Conservation (phyloP, 1,140 invertebrate genomes). For the Apocrypta bakeri region DNA sequence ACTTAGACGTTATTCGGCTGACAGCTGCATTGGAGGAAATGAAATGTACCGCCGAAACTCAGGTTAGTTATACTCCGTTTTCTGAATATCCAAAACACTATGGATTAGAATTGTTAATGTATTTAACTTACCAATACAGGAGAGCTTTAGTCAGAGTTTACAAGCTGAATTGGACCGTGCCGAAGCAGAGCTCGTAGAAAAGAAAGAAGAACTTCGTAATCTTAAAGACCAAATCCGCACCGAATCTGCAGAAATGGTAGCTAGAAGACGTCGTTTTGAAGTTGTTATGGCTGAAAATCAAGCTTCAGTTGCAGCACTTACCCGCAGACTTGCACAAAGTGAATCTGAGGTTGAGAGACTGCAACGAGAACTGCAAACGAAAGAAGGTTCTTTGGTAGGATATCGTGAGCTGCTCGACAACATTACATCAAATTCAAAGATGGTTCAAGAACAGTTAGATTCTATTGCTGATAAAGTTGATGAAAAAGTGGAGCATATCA, state of each 20-base stretch:
- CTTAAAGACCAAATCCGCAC: conserved; percentile 69
- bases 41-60: conserved; percentile 66
- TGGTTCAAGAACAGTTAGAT: conserved; percentile 63
- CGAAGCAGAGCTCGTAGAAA: conserved; percentile 67
- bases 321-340: conserved; percentile 64
- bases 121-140: conserved; percentile 56
- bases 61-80: conserved; percentile 54
- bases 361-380: conserved; percentile 62
- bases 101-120: not conserved
- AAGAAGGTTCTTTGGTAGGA: conserved; percentile 60
- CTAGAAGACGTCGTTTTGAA: conserved; percentile 65
- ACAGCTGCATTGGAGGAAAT: conserved; percentile 62
- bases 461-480: conserved; percentile 62
- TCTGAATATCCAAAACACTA: no score
- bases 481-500: conserved; percentile 59
- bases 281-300: conserved; percentile 70
- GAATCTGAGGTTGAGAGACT: conserved; percentile 67
- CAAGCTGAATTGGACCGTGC: conserved; percentile 69
- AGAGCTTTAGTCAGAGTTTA: conserved; percentile 71
- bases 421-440: conserved; percentile 64
- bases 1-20: conserved; percentile 63
- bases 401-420: conserved; percentile 62
- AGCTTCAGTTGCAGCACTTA: conserved; percentile 65
- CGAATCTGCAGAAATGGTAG: conserved; percentile 70
- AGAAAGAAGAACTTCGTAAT: conserved; percentile 66